Conservation (phyloP, 2,888 invertebrate genomes). For the Acronicta alni region DNA sequence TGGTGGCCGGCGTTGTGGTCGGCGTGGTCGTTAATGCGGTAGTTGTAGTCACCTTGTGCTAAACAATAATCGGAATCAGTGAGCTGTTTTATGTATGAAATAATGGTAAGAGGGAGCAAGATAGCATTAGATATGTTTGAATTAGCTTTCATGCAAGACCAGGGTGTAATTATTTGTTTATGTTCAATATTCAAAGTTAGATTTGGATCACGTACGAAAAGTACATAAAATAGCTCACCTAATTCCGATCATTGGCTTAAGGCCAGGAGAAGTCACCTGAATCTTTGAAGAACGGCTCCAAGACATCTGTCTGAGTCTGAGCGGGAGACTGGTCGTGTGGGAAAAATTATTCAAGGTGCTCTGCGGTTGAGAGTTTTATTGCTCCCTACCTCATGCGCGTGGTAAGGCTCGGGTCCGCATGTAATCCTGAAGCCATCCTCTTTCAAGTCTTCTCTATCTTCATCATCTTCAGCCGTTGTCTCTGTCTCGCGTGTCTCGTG, state of each 20-base stretch:
- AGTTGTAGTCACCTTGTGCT: not conserved
- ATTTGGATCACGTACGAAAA: not conserved
- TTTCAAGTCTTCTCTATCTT: not conserved
- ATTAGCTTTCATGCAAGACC: no score
- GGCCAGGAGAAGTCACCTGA: constrained; percentile 15
- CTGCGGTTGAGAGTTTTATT: not conserved
- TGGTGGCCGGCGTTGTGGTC: not conserved
- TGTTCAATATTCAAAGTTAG: no score
- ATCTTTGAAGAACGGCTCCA: not conserved
- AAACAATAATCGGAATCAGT: constrained; percentile 25
- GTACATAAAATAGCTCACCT: constrained; percentile 14
- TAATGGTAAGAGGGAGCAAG: not conserved
- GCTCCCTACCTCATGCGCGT: not conserved
- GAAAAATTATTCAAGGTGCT: no score
- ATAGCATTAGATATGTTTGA: not conserved
- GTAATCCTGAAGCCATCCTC: not conserved
- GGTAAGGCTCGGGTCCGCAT: not conserved
- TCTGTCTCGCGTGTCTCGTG: no score
- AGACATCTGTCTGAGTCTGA: no score
- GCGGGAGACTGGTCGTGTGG: no score
- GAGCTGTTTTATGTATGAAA: constrained; percentile 9
- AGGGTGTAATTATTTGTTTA: no score
- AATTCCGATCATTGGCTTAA: constrained; percentile 24
- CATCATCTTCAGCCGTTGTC: not conserved
- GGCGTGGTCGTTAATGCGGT: not conserved